These are phyloP conservation scores for Semnornis frantzii DNA, from an alignment of 2,113 vertebrate species.

Conservation along the genomic window DNA sequence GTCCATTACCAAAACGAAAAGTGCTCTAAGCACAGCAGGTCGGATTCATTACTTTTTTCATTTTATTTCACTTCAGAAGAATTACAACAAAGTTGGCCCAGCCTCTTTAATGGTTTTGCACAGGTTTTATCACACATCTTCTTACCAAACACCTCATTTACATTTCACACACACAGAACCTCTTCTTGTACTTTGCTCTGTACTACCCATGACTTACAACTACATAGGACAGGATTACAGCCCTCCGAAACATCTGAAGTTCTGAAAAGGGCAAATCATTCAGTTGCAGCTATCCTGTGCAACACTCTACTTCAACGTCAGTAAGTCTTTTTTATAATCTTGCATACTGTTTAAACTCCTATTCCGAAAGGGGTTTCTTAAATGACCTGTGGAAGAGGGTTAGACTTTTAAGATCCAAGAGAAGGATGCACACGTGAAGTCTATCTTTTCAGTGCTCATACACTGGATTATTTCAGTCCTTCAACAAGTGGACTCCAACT, in stretches of 20 bases:
- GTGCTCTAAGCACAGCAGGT: not conserved
- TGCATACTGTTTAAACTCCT: not conserved
- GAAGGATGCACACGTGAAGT: not conserved
- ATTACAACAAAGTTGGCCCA: not conserved
- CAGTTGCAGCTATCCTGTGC: not conserved
- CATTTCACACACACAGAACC: not conserved
- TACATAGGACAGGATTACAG: not conserved
- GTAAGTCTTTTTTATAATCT: not conserved
- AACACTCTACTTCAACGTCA: not conserved
- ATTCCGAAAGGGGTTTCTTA: not conserved
- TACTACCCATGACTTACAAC: not conserved
- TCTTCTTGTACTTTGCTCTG: not conserved
- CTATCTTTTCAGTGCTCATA: not conserved
- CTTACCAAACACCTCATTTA: not conserved
- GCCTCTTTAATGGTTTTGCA: not conserved
- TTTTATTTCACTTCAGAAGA: not conserved
- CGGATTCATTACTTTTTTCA: not conserved
- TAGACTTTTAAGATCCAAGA: not conserved
- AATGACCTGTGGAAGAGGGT: not conserved
- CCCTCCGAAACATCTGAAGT: not conserved
- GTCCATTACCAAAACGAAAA: not conserved
- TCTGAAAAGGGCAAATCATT: not conserved
- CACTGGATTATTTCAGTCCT: not conserved
- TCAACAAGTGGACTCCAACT: not conserved
- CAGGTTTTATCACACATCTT: not conserved